These are phyloP conservation scores for Tribolium madens DNA, from an alignment of 1,140 invertebrate genomes.

Conservation along the genomic window DNA sequence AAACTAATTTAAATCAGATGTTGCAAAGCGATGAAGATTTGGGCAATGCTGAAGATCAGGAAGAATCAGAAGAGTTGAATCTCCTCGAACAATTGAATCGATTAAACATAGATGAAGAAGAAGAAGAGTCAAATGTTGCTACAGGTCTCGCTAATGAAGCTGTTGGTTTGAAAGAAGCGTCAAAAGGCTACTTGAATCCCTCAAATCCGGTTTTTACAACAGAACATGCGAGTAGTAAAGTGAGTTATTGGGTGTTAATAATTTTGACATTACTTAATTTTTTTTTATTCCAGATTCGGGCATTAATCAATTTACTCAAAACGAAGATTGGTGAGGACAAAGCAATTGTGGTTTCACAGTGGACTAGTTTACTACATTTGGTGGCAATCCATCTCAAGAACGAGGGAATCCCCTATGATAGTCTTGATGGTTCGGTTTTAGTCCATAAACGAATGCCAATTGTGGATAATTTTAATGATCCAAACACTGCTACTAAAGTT, in stretches of 20 bases:
- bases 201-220: conserved; percentile 79
- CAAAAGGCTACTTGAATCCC: conserved; percentile 70
- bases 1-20: neutral
- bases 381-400: conserved; percentile 73
- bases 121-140: neutral
- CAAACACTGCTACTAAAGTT: conserved; percentile 68
- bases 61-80: conserved; percentile 61
- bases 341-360: conserved; percentile 89
- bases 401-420: conserved; percentile 68
- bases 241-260: no score
- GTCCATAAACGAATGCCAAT: conserved; percentile 73
- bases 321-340: conserved; percentile 75
- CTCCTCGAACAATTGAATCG: no score
- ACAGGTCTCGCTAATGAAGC: neutral
- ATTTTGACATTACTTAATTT: no score
- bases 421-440: conserved; percentile 77
- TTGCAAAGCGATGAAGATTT: conserved; percentile 24
- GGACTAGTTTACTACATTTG: conserved; percentile 82
- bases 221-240: conserved; percentile 73
- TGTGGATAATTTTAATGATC: conserved; percentile 80
- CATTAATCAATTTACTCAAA: conserved; percentile 72
- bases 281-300: conserved; percentile 72
- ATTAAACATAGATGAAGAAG: conserved; percentile 59
- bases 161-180: conserved; percentile 63
- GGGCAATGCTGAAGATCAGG: conserved; percentile 44